phyloP scores from a whole-genome alignment of 2,888 invertebrate species.

The Periphyllus acericola region DNA sequence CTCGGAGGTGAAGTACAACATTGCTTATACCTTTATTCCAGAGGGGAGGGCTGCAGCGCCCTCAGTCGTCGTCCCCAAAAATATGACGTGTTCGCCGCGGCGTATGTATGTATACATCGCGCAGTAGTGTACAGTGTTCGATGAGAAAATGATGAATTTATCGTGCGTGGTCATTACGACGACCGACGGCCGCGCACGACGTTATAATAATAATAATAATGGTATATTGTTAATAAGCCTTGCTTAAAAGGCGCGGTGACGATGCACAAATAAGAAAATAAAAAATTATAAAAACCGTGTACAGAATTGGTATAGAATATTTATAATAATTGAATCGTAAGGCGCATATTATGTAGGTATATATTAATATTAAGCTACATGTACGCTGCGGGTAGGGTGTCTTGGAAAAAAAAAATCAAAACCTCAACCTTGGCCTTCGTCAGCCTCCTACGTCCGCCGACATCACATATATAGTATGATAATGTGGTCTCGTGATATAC shows the following conservation, averaged over 20 bases:
- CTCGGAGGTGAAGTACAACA: too few species aligned
- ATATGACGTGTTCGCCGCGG: not conserved
- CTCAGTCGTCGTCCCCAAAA: not conserved
- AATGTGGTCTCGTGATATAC: not conserved
- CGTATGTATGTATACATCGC: too few species aligned
- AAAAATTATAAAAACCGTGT: not conserved
- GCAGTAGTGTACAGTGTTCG: not conserved
- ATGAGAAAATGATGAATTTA: not conserved
- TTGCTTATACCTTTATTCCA: too few species aligned
- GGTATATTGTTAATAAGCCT: constrained; percentile 7
- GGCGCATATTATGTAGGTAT: not conserved
- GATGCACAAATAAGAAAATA: not conserved
- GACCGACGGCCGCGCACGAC: not conserved
- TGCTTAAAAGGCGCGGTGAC: constrained; percentile 35
- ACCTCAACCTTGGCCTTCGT: constrained; percentile 54
- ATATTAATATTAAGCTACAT: not conserved
- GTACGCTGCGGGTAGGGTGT: not conserved
- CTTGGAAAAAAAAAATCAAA: not conserved
- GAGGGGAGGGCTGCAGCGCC: too few species aligned
- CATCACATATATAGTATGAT: not conserved
- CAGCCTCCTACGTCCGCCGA: constrained; percentile 30
- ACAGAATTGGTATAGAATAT: not conserved
- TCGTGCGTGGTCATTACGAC: constrained; percentile 6
- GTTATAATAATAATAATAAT: not conserved
- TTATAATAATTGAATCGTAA: constrained; percentile 31